Conservation (phyloP, 2,113 vertebrate species). For the Vidua macroura region DNA sequence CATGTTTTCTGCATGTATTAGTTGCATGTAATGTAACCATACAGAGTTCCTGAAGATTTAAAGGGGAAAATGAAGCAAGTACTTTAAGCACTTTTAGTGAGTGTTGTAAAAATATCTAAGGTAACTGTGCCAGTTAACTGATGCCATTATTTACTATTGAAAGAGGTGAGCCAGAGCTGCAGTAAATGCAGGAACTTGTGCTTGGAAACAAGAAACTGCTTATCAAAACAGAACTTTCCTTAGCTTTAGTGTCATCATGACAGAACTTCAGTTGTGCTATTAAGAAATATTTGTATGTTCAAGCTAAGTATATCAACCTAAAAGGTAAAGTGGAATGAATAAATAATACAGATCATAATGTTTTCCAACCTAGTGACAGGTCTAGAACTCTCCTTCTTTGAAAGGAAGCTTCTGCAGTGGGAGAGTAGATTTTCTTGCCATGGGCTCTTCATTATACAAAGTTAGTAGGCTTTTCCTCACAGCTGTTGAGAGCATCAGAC, state of each 20-base stretch:
- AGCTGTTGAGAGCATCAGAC: background rate
- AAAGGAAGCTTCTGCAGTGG: background rate
- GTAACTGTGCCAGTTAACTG: background rate
- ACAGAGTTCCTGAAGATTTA: background rate
- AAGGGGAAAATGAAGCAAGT: background rate
- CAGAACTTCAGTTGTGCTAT: background rate
- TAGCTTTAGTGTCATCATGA: background rate
- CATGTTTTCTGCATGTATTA: background rate
- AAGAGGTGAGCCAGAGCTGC: background rate
- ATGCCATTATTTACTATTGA: background rate
- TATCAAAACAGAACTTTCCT: background rate
- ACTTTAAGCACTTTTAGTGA: background rate
- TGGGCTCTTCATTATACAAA: background rate
- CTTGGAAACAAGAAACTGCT: background rate
- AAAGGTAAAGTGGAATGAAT: background rate
- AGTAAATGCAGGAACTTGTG: background rate
- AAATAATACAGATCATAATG: background rate
- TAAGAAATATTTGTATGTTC: background rate
- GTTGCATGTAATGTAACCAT: background rate
- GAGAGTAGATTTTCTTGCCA: background rate
- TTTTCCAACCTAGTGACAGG: background rate
- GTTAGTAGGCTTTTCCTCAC: background rate
- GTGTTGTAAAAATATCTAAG: background rate
- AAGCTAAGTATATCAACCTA: background rate
- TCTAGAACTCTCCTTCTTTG: background rate